phyloP scores from a whole-genome alignment of 2,797 vertebrate species.

The Aulostomus chinensis region DNA sequence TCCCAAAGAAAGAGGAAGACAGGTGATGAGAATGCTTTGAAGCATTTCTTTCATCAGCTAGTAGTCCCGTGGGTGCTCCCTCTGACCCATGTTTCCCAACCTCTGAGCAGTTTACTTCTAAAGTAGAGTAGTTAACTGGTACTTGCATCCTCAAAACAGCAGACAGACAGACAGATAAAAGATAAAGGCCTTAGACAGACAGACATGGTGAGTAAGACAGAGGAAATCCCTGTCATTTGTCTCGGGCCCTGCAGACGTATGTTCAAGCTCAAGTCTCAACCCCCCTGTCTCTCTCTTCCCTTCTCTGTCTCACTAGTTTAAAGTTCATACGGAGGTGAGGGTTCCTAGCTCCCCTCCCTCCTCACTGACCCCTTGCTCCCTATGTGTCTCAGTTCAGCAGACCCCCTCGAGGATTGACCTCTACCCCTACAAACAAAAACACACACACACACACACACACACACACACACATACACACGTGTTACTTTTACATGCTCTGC shows the following conservation, averaged over 20 bases:
- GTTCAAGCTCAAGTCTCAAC: slow-evolving; percentile 75
- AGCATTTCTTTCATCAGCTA: too few species aligned
- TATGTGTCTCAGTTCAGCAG: slow-evolving; percentile 59
- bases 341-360: slow-evolving; percentile 39
- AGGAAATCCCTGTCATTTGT: slow-evolving; percentile 78
- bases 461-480: slow-evolving; percentile 25
- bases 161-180: slow-evolving; percentile 48
- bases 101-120: slow-evolving; percentile 7
- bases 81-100: too few species aligned
- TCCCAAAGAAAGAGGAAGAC: too few species aligned
- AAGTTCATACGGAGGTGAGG: slow-evolving; percentile 73
- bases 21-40: too few species aligned
- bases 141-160: slow-evolving; percentile 20
- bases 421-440: slow-evolving; percentile 44
- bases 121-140: slow-evolving; percentile 5
- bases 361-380: slow-evolving; percentile 64
- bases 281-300: slow-evolving; percentile 28
- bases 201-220: slow-evolving; percentile 59
- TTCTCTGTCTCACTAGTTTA: slow-evolving; percentile 49
- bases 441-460: slow-evolving; percentile 22
- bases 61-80: too few species aligned
- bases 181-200: slow-evolving; percentile 65
- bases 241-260: slow-evolving; percentile 67
- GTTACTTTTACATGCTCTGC: slow-evolving; percentile 51
- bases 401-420: slow-evolving; percentile 66